Evolutionary conservation across 1,140 invertebrate genomes (phyloP), one percentile per base, ranked within the genome.

Genomic region (Drosophila varians): DNA sequence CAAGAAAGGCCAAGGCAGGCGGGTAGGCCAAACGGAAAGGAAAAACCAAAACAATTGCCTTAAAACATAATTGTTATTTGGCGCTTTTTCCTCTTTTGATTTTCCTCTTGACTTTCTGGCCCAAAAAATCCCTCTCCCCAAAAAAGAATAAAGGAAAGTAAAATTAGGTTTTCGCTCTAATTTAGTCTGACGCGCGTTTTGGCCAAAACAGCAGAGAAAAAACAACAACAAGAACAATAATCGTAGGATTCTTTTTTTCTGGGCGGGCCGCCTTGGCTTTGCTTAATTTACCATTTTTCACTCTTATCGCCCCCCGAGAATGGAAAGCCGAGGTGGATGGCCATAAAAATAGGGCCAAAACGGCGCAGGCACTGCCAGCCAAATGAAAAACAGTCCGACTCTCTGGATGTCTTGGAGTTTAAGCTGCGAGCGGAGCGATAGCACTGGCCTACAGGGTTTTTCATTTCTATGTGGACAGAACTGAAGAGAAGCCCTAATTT

Each of bases 251-350:
- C 36, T 3, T 12, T 14, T n/a, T 38, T 12, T 12, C 36, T 14
- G 12, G 2, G 36, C 36, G 12, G 5, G 12, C 36, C 36, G 36
- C 66, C 78, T 83, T 74, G 56, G 69, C 75, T 87, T 87, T 83
- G 82, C 82, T 87, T 87, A 87, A 87, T 87, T 87, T 82, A 87
- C 83, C 77, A 87, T 87, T 87, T 87, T 87, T 87, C 82, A 87
- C 82, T 87, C 82, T 87, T 87, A 87, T 87, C 82, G 82, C 82
- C 64, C 48, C 76, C 56, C 65, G 26, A 56, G 49, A 73, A 43
- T 28, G 26, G n/a, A 34, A 26, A 36, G 31, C n/a, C 34, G 16
- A 57, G 51, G 57, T 62, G 54, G 58, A 45, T 53, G 74, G 70
- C 77, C 77, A 87, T 87, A 82, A 87, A 87, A 87, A 80, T 82